Evolutionary conservation across 2,113 vertebrate species (phyloP).

Genomic region (Nymphicus hollandicus): DNA sequence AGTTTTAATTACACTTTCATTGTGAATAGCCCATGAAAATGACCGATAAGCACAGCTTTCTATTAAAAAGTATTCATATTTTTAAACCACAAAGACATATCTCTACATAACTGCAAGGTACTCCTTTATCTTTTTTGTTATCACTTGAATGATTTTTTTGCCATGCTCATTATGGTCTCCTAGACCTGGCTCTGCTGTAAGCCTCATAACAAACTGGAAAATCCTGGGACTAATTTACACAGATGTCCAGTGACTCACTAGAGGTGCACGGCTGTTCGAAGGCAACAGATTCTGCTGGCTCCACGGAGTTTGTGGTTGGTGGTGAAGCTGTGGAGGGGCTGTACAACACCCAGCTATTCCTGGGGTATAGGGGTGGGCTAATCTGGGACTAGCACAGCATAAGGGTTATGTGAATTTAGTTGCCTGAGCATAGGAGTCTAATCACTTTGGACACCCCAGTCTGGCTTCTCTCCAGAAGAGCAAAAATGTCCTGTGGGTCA

Average conservation of each 20-base stretch:
- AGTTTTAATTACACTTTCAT: background rate
- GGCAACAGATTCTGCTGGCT: background rate
- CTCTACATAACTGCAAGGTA: background rate
- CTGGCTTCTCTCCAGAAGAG: background rate
- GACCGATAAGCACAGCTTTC: background rate
- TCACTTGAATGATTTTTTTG: background rate
- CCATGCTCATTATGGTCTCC: background rate
- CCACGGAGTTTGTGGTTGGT: background rate
- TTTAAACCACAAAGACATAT: background rate
- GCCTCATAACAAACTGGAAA: background rate
- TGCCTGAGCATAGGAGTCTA: background rate
- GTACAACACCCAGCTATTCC: background rate
- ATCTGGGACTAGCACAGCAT: background rate
- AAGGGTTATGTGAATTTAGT: background rate
- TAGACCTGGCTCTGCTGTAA: background rate
- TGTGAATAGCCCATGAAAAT: background rate
- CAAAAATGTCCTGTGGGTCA: background rate
- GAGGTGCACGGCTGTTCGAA: background rate
- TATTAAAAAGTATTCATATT: background rate
- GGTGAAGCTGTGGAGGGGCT: background rate
- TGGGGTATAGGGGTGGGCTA: background rate
- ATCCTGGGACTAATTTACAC: background rate
- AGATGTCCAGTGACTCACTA: background rate
- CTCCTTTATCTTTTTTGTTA: background rate
- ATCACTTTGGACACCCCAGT: background rate